Evolutionary conservation across 2,113 vertebrate species (phyloP).

Genomic region (Odobenus rosmarus): DNA sequence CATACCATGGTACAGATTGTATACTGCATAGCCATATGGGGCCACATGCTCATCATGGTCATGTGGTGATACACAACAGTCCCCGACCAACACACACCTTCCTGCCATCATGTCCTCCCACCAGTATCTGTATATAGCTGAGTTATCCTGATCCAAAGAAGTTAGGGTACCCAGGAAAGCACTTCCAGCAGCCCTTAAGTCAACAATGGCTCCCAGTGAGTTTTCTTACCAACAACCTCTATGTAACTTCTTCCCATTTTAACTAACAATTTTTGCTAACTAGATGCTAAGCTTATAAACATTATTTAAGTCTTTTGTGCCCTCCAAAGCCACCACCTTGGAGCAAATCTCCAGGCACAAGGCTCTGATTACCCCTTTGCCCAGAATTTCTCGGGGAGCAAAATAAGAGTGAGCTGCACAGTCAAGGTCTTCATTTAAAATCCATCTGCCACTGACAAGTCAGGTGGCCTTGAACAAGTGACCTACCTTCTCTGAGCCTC

Average conservation of each 20-base stretch:
- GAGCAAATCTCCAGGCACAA: background rate
- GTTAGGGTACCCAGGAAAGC: background rate
- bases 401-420: background rate
- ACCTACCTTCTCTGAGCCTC: background rate
- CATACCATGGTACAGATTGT: rapidly evolving
- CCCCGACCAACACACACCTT: background rate
- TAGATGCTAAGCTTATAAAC: background rate
- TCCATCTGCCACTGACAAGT: background rate
- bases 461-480: background rate
- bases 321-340: background rate
- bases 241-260: background rate
- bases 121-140: background rate
- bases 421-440: background rate
- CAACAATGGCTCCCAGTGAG: background rate
- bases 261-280: background rate
- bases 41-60: rapidly evolving
- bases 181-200: background rate
- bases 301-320: background rate
- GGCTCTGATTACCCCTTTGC: background rate
- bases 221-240: background rate
- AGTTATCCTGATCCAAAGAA: background rate
- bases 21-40: background rate
- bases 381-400: background rate
- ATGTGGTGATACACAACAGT: rapidly evolving
- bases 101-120: background rate